Base-by-base conservation (phyloP, 2,797 vertebrate species). In the Typhlichthys subterraneus region DNA sequence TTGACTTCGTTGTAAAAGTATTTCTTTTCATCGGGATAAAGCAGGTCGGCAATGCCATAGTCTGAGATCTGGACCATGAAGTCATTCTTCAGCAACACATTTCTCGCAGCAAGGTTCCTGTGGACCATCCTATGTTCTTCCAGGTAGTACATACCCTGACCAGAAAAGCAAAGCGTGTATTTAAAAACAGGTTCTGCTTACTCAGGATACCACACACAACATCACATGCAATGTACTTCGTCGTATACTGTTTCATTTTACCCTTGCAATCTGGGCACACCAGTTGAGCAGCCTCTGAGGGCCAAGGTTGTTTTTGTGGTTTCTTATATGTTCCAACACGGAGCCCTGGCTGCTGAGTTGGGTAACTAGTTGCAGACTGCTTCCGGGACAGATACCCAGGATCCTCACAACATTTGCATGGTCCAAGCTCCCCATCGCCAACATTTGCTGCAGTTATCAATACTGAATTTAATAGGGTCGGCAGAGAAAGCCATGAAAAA, bases 191-290 rank as follows among this genome's bases (percentile, higher is more conserved):
- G 1, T 0, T 1, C 12, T 17, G 55, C 4, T 56, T 7, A 45
- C 14, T 63, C 12, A 31, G 13, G 72, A 49, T 2, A 23, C 3
- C 63, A 10, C 14, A 19, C 33, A 51, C 0, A 15, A 46, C 10
- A 7, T 1, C 12, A 12, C 1, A 14, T 38, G 19, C 5, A n/a
- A n/a, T 6, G 5, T 4, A 13, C 31, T 5, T n/a, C 50, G n/a
- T 11, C 61, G 5, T 57, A 7, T 9, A 9, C 12, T 13, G 23
- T 0, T 17, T 2, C 58, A 2, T 53, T 87, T 92, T 83, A 99
- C 96, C 95, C 97, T 98, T 77, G 97, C 97, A 9, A 99, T 97
- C 81, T 99, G 97, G 65, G 98, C 96, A 88, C 95, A 96, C 97
- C 97, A 99, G 90, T 99, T 99, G 78, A 99, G 96, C 70, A 99